phyloP scores from a whole-genome alignment of 2,888 invertebrate genomes.

The Rhagonycha lutea region DNA sequence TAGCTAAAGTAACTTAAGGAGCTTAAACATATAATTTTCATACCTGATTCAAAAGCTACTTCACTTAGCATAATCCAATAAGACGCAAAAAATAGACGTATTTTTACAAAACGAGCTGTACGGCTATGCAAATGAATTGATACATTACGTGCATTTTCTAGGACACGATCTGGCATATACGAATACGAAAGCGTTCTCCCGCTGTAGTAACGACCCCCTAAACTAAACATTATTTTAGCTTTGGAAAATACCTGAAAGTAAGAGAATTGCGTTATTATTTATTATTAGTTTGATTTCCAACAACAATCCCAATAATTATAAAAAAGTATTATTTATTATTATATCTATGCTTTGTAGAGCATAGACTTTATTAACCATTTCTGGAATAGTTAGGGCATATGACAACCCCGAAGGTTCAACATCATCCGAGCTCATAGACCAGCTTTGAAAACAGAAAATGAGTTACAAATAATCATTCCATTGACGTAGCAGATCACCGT shows the following conservation, averaged over 20 bases:
- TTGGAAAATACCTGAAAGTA: conserved; percentile 65
- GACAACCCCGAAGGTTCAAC: too few relatives aligned
- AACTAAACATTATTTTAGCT: conserved; percentile 67
- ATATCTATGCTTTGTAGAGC: too few relatives aligned
- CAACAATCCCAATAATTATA: too few relatives aligned
- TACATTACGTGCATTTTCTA: conserved; percentile 71
- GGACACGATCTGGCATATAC: conserved; percentile 63
- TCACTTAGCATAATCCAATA: conserved; percentile 76
- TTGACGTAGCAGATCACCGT: too few relatives aligned
- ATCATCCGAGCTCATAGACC: too few relatives aligned
- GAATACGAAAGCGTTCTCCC: conserved; percentile 61
- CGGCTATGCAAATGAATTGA: conserved; percentile 67
- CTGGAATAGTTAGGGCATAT: too few relatives aligned
- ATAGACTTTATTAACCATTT: too few relatives aligned
- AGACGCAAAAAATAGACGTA: conserved; percentile 67
- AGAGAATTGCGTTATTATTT: neutral
- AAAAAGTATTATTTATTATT: too few relatives aligned
- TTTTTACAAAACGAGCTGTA: conserved; percentile 64
- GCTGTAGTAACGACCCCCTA: conserved; percentile 62
- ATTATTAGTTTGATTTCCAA: neutral
- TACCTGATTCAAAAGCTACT: conserved; percentile 65
- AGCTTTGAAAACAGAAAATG: too few relatives aligned
- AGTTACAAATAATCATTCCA: too few relatives aligned
- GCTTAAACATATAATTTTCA: conserved; percentile 34
- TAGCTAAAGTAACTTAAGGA: too few relatives aligned